phyloP scores from a whole-genome alignment of 2,113 vertebrate species.

The Columba livia region DNA sequence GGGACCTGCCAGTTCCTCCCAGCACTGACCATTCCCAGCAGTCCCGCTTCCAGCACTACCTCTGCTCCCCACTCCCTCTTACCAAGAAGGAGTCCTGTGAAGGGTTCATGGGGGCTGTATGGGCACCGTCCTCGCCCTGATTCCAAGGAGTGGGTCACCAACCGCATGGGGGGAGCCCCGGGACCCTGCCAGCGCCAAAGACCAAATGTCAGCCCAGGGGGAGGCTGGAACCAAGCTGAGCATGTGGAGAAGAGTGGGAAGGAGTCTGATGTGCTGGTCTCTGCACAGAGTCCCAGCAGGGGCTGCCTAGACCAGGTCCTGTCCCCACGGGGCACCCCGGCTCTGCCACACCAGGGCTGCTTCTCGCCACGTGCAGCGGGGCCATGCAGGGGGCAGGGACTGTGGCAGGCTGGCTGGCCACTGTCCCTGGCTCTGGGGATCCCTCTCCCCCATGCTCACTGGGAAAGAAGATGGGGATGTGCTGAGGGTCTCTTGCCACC shows the following conservation, averaged over 20 bases:
- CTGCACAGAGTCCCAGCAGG: accelerated
- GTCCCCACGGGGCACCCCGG: background rate
- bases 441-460: background rate
- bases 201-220: background rate
- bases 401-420: background rate
- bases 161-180: background rate
- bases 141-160: slow-evolving; percentile 72
- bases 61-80: background rate
- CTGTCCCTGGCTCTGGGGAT: background rate
- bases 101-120: slow-evolving; percentile 82
- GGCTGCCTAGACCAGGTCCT: background rate
- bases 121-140: slow-evolving; percentile 86
- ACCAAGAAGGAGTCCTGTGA: slow-evolving; percentile 80
- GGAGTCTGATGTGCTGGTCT: background rate
- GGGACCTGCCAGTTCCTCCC: accelerated
- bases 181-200: slow-evolving; percentile 21
- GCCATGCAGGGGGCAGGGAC: background rate
- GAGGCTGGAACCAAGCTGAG: background rate
- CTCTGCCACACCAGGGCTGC: background rate
- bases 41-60: background rate
- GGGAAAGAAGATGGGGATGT: background rate
- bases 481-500: background rate
- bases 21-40: background rate
- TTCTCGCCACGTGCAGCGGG: accelerated
- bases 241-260: background rate